phyloP scores from a whole-genome alignment of 2,113 vertebrate genomes.

The Empidonax alnorum region DNA sequence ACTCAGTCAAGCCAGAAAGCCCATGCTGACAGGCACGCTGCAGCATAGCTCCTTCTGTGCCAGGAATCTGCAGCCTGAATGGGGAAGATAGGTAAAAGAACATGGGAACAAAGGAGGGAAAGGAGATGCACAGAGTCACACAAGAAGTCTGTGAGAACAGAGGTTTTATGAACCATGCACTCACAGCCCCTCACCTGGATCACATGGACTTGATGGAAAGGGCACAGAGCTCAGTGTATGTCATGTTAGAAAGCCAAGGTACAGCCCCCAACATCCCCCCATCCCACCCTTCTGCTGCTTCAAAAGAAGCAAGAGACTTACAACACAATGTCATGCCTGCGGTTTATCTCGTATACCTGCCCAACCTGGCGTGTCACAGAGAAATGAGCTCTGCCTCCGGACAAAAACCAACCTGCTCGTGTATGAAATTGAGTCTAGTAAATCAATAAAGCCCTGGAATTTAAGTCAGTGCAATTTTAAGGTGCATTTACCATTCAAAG shows the following conservation, averaged over 20 bases:
- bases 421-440: background rate
- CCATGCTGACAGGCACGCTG: background rate
- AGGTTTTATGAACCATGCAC: background rate
- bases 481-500: background rate
- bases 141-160: background rate
- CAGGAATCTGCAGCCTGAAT: background rate
- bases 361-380: background rate
- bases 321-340: background rate
- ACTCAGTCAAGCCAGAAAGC: background rate
- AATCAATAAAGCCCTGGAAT: background rate
- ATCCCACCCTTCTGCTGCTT: background rate
- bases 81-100: background rate
- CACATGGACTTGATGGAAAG: background rate
- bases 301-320: background rate
- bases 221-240: background rate
- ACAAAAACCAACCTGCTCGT: background rate
- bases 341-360: background rate
- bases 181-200: background rate
- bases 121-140: background rate
- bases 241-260: background rate
- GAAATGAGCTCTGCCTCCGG: background rate
- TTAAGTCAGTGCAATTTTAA: background rate
- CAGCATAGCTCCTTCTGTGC: background rate
- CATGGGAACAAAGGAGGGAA: background rate
- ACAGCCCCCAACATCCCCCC: background rate